Evolutionary conservation across 2,888 invertebrate genomes (phyloP).

Genomic region (Lithosia quadra): DNA sequence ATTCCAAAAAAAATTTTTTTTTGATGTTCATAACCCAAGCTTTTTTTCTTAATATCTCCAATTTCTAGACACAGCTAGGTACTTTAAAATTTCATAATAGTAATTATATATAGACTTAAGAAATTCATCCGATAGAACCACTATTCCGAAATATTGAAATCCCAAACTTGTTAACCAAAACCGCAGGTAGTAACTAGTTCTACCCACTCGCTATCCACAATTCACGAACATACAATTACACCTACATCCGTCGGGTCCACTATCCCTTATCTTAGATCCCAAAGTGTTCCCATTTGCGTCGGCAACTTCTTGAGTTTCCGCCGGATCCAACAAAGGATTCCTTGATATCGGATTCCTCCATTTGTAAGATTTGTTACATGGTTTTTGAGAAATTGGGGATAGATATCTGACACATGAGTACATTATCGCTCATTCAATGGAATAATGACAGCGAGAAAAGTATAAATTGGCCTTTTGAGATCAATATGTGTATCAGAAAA

Average conservation of each 20-base stretch:
- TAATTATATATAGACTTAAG: too few species aligned
- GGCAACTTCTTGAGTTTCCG: conserved; percentile 30
- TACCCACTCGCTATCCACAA: conserved; percentile 5
- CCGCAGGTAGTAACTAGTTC: neutral
- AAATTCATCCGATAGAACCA: too few species aligned
- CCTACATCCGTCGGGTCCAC: conserved; percentile 7
- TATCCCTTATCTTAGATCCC: conserved; percentile 27
- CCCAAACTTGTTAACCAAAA: neutral
- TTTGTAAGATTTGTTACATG: conserved; percentile 45
- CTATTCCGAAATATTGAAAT: neutral
- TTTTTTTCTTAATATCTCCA: too few species aligned
- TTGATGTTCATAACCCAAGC: too few species aligned
- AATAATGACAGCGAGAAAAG: neutral
- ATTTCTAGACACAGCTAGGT: too few species aligned
- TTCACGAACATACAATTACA: conserved; percentile 17
- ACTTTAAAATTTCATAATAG: too few species aligned
- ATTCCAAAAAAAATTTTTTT: too few species aligned
- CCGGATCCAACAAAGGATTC: conserved; percentile 43
- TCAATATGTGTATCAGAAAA: too few species aligned
- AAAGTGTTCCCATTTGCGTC: conserved; percentile 39
- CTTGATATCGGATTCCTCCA: conserved; percentile 36
- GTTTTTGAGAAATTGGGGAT: conserved; percentile 21
- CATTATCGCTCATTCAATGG: conserved; percentile 5
- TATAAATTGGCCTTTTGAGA: neutral
- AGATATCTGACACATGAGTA: conserved; percentile 7